Percentiles rank a stretch among this genome's conserved stretches.
phyloP scores from a whole-genome alignment of 1,140 invertebrate species.

The Sitodiplosis mosellana region DNA sequence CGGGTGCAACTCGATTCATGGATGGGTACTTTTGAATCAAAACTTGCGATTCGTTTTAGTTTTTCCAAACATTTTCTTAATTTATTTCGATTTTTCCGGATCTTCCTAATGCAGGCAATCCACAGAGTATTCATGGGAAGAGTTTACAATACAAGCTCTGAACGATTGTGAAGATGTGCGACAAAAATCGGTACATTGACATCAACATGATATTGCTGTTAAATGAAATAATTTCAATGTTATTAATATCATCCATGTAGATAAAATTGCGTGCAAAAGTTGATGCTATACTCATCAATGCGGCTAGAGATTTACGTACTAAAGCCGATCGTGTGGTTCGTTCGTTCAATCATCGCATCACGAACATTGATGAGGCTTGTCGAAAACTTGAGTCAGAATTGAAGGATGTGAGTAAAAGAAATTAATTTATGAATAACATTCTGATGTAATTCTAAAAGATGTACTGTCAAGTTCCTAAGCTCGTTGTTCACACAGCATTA shows the following conservation, averaged over 20 bases:
- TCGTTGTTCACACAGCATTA: no score
- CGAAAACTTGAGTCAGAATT: constrained; percentile 46
- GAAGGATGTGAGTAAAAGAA: constrained; percentile 32
- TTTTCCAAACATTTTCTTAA: no score
- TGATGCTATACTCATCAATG: constrained; percentile 39
- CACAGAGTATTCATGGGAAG: constrained; percentile 48
- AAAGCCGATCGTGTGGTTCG: constrained; percentile 54
- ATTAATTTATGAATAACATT: no score
- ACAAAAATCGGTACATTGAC: constrained; percentile 32
- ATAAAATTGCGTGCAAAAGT: constrained; percentile 37
- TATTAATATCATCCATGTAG: no score
- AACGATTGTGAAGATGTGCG: constrained; percentile 38
- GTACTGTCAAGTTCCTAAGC: background rate
- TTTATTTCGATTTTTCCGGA: background rate
- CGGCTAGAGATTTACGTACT: constrained; percentile 44
- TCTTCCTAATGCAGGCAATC: constrained; percentile 30
- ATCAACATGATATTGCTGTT: no score
- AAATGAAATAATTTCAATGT: no score
- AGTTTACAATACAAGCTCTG: constrained; percentile 44
- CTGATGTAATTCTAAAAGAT: no score
- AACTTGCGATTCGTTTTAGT: no score
- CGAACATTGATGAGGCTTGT: constrained; percentile 42
- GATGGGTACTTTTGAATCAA: constrained; percentile 38
- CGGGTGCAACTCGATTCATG: constrained; percentile 47
- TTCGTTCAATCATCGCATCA: constrained; percentile 40